Base-by-base conservation (phyloP, 2,888 invertebrate species). In the Eilema griseolum region DNA sequence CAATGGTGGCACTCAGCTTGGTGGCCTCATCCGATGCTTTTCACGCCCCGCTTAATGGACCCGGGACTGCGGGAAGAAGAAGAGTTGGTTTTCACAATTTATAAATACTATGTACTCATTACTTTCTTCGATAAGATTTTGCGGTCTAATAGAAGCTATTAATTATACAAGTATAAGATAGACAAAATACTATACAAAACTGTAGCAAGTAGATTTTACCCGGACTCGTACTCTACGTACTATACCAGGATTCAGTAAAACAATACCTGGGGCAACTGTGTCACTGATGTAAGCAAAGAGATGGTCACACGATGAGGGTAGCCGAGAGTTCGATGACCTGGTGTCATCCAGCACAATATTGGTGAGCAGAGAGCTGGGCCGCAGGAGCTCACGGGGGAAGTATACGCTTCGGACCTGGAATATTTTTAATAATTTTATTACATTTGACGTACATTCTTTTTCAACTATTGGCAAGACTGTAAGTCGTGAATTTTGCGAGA, bases 261-360 rank as follows among this genome's bases (percentile, higher is more conserved):
- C 69, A 65, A 28, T 89, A 97, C 98, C 98, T 83, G 98, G 97
- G 72, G 97, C 97, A 37, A 97, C 97, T 1, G 98, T 98, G 87
- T 98, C 98, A 33, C 96, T 96, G 82, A 98, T 97, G 90, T 98
- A 98, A 0, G 97, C 96, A 85, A 97, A 97, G 20, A 97, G 96
- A 81, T 97, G 96, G 85, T 98, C 98, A 83, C 98, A 98, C 52
- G 95, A 95, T 52, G 91, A 84, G 0, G 93, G 83, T 31, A 91
- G 91, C 2, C 90, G 89, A 2, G 96, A 95, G 52, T 96, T 95
- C 26, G 96, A 95, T 0, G 96, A 95, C 14, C 96, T 94, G 0
- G 96, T 96, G 85, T 98, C 98, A 83, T 98, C 98, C 73, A 98
- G 96, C 23, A 98, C 96, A 73, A 98, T 86, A 92, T 98, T 98